phyloP scores from a whole-genome alignment of 2,888 invertebrate genomes.

The Sepioteuthis lessoniana region DNA sequence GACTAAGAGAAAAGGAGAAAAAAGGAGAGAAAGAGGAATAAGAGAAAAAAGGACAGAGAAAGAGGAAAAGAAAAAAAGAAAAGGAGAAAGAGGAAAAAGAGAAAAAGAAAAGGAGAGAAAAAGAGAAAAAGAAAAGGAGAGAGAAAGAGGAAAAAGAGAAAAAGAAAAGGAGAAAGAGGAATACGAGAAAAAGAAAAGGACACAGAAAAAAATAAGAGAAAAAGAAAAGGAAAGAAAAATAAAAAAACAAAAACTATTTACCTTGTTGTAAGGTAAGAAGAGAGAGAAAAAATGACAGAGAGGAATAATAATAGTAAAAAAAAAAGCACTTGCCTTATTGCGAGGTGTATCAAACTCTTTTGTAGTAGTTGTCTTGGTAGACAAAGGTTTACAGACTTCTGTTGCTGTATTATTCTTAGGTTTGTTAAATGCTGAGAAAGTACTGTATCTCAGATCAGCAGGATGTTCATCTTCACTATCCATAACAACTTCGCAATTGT shows the following conservation, averaged over 20 bases:
- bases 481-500: background rate
- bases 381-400: background rate
- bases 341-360: background rate
- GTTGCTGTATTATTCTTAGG: background rate
- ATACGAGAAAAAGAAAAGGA: too few relatives aligned
- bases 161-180: background rate
- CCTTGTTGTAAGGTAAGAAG: too few relatives aligned
- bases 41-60: background rate
- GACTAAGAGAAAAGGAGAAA: background rate
- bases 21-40: background rate
- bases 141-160: background rate
- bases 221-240: too few relatives aligned
- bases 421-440: background rate
- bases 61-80: background rate
- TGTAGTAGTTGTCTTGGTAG: background rate
- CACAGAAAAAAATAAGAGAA: too few relatives aligned
- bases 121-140: background rate
- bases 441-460: background rate
- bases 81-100: background rate
- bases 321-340: background rate
- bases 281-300: too few relatives aligned
- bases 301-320: too few relatives aligned
- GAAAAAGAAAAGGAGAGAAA: background rate
- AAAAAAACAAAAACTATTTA: too few relatives aligned
- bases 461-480: slow-evolving; percentile 43